Conservation (phyloP, 2,888 invertebrate species). For the Andrena bucephala region DNA sequence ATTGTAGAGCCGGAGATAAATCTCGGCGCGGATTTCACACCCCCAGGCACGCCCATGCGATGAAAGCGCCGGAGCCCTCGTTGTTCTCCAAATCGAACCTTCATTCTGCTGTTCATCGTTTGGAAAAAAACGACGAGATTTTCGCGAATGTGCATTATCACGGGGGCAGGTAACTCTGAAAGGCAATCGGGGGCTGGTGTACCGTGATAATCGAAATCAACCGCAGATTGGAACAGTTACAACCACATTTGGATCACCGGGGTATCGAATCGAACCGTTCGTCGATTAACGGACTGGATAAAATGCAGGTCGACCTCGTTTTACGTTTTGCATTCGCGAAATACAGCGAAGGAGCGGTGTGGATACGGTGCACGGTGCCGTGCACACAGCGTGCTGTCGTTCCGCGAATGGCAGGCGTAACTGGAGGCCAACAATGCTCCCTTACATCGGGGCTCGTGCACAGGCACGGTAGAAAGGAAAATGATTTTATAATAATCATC, state of each 20-base stretch:
- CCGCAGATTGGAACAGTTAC: background rate
- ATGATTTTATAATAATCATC: slow-evolving; percentile 74
- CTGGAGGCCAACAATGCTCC: slow-evolving; percentile 49
- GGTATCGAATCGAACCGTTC: background rate
- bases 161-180: background rate
- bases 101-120: background rate
- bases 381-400: slow-evolving; percentile 12
- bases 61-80: slow-evolving; percentile 5
- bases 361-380: background rate
- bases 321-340: background rate
- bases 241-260: background rate
- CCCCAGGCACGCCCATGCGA: slow-evolving; percentile 65
- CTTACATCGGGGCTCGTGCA: slow-evolving; percentile 53
- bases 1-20: slow-evolving; percentile 76
- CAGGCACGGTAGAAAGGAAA: slow-evolving; percentile 71
- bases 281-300: slow-evolving; percentile 1
- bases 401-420: slow-evolving; percentile 29
- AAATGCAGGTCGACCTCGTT: slow-evolving; percentile 12
- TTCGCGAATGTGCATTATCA: background rate
- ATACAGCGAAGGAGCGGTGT: background rate
- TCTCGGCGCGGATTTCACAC: slow-evolving; percentile 74
- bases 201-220: background rate
- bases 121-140: background rate
- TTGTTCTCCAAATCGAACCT: background rate
- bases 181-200: background rate